Evolutionary conservation across 2,888 invertebrate species (phyloP).

Genomic region (Lottia gigantea): DNA sequence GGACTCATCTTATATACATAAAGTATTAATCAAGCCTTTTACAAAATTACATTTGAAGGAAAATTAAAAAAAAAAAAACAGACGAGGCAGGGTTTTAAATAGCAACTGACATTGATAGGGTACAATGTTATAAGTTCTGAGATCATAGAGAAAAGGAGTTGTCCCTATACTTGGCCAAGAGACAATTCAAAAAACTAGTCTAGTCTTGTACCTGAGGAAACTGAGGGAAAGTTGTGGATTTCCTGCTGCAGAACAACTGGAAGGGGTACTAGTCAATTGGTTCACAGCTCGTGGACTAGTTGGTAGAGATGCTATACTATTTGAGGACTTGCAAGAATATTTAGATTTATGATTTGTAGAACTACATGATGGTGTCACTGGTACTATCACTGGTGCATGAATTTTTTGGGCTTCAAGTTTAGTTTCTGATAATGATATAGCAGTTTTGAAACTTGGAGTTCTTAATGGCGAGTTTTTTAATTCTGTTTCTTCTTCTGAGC

Average conservation of each 20-base stretch:
- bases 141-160: no score
- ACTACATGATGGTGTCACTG: not conserved
- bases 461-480: constrained; percentile 10
- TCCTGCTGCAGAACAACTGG: not conserved
- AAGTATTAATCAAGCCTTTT: no score
- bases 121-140: no score
- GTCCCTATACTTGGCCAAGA: no score
- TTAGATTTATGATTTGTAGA: not conserved
- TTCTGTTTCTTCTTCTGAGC: not conserved
- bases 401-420: constrained; percentile 9
- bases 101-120: no score
- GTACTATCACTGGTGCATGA: not conserved
- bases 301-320: constrained; percentile 16
- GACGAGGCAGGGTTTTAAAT: no score
- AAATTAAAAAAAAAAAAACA: no score
- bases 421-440: constrained; percentile 14
- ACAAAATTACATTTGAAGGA: no score
- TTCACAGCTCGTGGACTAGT: constrained; percentile 14
- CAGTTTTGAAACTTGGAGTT: constrained; percentile 23
- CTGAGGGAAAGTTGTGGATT: not conserved
- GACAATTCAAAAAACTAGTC: no score
- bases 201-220: not conserved
- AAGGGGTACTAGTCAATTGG: constrained; percentile 18
- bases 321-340: not conserved
- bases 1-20: no score